Conservation (phyloP, 2,113 vertebrate genomes). For the Puntigrus tetrazona region DNA sequence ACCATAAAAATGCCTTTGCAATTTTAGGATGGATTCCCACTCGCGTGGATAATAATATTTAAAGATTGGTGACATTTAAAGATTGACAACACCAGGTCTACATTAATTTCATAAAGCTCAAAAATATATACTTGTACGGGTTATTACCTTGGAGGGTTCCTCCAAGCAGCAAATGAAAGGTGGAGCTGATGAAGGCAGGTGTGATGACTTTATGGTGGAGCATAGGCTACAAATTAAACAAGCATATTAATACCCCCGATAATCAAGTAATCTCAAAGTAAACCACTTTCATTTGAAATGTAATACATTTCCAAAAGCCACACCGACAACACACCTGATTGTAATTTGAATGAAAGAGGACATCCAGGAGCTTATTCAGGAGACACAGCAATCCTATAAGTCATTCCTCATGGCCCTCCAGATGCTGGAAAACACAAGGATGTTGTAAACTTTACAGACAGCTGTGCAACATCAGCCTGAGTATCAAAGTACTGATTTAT, state of each 20-base stretch:
- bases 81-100: neutral
- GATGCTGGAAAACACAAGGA: conserved; percentile 35
- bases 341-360: conserved; percentile 69
- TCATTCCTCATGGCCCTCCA: conserved; percentile 69
- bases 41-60: neutral
- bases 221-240: conserved; percentile 61
- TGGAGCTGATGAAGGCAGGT: conserved; percentile 62
- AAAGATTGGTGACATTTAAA: neutral
- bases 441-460: neutral
- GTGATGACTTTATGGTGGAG: conserved; percentile 67
- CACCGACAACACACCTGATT: conserved; percentile 69
- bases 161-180: conserved; percentile 71
- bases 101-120: neutral
- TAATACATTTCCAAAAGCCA: neutral
- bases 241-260: neutral
- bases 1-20: neutral
- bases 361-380: conserved; percentile 80
- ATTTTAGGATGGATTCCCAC: neutral
- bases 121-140: neutral
- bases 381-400: conserved; percentile 74
- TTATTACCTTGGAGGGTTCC: conserved; percentile 72
- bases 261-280: neutral
- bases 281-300: neutral
- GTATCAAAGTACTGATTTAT: conserved; percentile 16
- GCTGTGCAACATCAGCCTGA: neutral